These are phyloP conservation scores for Myotis findleyi DNA, from an alignment of 2,797 vertebrate genomes.

Conservation along the genomic window DNA sequence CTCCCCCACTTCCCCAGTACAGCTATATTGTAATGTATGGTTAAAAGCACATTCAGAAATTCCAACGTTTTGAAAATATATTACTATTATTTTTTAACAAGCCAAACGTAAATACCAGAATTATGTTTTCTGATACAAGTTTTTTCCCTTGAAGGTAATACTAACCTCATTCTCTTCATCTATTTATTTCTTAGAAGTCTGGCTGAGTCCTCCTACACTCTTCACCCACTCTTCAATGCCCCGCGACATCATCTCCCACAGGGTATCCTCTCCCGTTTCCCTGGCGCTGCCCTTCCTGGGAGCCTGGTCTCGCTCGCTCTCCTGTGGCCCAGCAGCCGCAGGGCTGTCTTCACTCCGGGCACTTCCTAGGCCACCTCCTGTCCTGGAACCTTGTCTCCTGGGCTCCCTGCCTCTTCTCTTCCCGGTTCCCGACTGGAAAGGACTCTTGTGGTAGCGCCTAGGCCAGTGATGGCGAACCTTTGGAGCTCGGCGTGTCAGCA, in stretches of 20 bases:
- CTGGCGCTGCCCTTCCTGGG: background rate
- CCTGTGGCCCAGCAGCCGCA: background rate
- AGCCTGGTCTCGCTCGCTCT: background rate
- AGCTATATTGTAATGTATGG: background rate
- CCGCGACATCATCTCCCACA: background rate
- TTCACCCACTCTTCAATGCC: background rate
- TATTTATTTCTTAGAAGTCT: conserved; percentile 4
- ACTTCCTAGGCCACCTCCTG: background rate
- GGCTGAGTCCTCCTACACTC: background rate
- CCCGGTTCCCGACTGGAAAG: background rate
- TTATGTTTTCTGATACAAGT: background rate
- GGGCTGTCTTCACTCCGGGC: background rate
- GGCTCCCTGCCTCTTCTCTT: background rate
- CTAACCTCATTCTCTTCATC: background rate
- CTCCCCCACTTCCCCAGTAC: background rate
- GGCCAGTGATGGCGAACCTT: too few species aligned
- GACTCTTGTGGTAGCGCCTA: background rate
- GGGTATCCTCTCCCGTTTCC: background rate
- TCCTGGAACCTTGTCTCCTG: background rate
- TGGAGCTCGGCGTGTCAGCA: too few species aligned
- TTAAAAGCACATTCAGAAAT: background rate
- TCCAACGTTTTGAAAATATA: background rate
- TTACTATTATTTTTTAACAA: background rate
- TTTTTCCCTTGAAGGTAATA: background rate
- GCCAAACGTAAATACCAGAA: background rate